phyloP scores from a whole-genome alignment of 2,797 vertebrate species.

The Falco biarmicus region DNA sequence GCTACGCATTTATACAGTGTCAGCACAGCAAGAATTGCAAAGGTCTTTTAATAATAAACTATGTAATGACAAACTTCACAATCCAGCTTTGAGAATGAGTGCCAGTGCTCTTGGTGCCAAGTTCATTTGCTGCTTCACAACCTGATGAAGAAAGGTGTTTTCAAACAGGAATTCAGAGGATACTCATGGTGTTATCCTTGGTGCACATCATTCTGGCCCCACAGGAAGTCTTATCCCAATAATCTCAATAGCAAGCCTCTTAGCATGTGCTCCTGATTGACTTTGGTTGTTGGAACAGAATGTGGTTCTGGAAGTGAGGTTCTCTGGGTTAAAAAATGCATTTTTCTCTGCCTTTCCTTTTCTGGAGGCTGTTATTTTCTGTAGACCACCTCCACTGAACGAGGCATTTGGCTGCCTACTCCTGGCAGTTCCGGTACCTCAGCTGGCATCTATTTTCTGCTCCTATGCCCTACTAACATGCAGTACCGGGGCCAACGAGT shows the following conservation, averaged over 20 bases:
- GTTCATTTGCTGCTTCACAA: background rate
- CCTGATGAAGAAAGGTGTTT: background rate
- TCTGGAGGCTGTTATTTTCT: background rate
- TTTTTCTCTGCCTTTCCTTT: background rate
- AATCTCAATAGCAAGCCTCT: background rate
- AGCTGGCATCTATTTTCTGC: background rate
- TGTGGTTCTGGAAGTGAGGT: background rate
- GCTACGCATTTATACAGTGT: background rate
- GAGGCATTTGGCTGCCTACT: background rate
- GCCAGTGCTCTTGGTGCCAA: background rate
- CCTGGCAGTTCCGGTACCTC: background rate
- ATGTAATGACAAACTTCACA: background rate
- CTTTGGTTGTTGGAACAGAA: background rate
- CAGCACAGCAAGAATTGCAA: conserved; percentile 1
- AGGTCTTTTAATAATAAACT: conserved; percentile 44
- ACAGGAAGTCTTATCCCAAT: background rate
- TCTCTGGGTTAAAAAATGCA: background rate
- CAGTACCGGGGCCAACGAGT: rapidly evolving
- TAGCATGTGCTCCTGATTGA: background rate
- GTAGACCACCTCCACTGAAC: background rate
- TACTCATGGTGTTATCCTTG: background rate
- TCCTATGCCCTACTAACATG: background rate
- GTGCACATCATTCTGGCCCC: too few species aligned
- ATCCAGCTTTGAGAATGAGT: background rate
- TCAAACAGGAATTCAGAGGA: background rate